Evolutionary conservation across 2,888 invertebrate genomes (phyloP), one percentile per base, ranked within the genome.

Genomic region (Eupithecia inturbata): DNA sequence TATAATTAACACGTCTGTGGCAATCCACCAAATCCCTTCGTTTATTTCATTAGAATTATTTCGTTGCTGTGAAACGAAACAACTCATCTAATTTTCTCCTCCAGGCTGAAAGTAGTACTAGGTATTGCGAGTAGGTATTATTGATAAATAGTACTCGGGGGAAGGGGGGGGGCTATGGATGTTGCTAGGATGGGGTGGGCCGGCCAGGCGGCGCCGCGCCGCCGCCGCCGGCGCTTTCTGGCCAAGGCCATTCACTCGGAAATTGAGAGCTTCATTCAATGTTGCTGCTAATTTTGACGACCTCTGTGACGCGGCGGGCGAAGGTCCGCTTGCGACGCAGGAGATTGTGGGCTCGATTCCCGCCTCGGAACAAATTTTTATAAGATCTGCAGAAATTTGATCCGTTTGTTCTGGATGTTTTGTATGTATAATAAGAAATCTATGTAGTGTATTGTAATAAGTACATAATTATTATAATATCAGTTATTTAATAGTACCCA

Each of bases 61-160:
- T 53, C 3, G n/a, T n/a, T 49, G 49, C n/a, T 14, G 3, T n/a
- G 22, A 53, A n/a, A 22, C 10, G 49, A 22, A 22, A 53, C 49
- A 53, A 57, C 31, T n/a, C 62, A 22, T 67, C 62, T 67, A 41
- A 28, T 26, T 70, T 69, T 31, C 67, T 36, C 57, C 36, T 14
- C 19, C 63, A 49, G 31, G 19, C 41, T 64, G 5, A 62, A 62
- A 62, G 62, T 19, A 62, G 62, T 31, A 45, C 45, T 36, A 39
- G 68, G n/a, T 53, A 19, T 53, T 49, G 39, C 16, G n/a, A 71
- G 74, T 74, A 68, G 63, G n/a, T 71, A 3, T 66, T 75, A 73
- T 76, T 76, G 70, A 74, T 74, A 57, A 63, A 74, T 63, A 62
- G 28, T 63, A 41, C 53, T 41, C 53, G 49, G 75, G 75, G 63